Evolutionary conservation across 2,113 vertebrate genomes (phyloP), one percentile per base, ranked within the genome.

Genomic region (Anas platyrhynchos): DNA sequence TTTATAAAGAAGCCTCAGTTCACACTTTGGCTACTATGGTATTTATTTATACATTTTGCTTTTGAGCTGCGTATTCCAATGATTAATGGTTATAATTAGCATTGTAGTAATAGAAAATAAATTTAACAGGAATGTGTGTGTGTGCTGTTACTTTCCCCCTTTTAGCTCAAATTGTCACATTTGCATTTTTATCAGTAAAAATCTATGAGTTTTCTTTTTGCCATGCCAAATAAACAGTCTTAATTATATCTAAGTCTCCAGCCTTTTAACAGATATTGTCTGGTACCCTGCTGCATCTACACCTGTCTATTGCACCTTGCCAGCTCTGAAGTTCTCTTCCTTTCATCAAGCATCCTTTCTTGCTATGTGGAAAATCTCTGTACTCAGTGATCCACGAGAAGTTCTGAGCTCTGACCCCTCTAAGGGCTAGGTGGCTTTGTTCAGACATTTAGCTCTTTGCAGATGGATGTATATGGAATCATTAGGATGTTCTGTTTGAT

Each of bases 51-150:
- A 86, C 32, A 84, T 81, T 72, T 58, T 75, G 58, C 62, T 93
- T 83, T 62, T 41, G 66, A 92, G 58, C 43, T 88, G 56, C 62
- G 91, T 93, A 93, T 88, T 29, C 62, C 87, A 93, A 86, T 96
- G 90, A 95, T 91, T 95, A 94, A 94, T 94, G 83, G 54, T 73
- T 96, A 93, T 96, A 93, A 93, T 96, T 94, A 96, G n/a, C 43
- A 92, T 86, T 96, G 90, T 69, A 48, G 83, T 96, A 95, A 95
- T 92, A 81, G 86, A 93, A 96, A 96, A 96, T 72, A 93, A 93
- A 97, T 88, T 78, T 90, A 69, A 66, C 50, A 89, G 87, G 78
- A 94, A 94, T 21, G 62, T 92, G 25, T 23, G 20, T 34, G 20
- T 34, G 10, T 80, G 76, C 54, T 66, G 62, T 76, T 93, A 69